Percentiles rank a stretch among this genome's conserved stretches.
These are phyloP conservation scores for Lochmaea capreae DNA, from an alignment of 2,888 invertebrate genomes.

Conservation along the genomic window DNA sequence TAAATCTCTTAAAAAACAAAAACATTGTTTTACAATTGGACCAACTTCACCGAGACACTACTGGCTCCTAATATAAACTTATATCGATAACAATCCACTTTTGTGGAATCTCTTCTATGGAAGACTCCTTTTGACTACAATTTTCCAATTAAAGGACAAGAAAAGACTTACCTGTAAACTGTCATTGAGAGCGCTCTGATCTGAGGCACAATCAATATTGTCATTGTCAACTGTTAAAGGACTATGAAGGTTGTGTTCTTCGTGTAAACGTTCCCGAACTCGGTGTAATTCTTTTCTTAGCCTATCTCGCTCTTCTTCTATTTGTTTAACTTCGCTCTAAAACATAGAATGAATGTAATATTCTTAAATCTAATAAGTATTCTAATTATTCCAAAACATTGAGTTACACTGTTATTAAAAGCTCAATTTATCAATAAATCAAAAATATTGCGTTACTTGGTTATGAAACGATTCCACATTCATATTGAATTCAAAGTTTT, in stretches of 20 bases:
- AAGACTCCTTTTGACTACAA: background rate
- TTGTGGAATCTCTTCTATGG: background rate
- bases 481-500: too few relatives aligned
- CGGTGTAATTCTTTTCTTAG: conserved; percentile 78
- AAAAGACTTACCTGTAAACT: conserved; percentile 41
- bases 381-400: background rate
- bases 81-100: background rate
- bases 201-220: conserved; percentile 43
- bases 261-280: conserved; percentile 78
- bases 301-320: conserved; percentile 81
- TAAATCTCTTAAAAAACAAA: too few relatives aligned
- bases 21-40: too few relatives aligned
- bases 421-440: too few relatives aligned
- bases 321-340: conserved; percentile 79
- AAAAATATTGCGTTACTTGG: too few relatives aligned
- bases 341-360: conserved; percentile 34
- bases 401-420: too few relatives aligned
- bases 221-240: conserved; percentile 50
- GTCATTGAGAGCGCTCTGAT: conserved; percentile 38
- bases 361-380: conserved; percentile 5
- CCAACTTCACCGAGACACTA: too few relatives aligned
- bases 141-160: background rate
- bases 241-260: conserved; percentile 66
- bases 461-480: too few relatives aligned
- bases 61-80: too few relatives aligned